Conservation (phyloP, 2,797 vertebrate species). For the Megalops cyprinoides region DNA sequence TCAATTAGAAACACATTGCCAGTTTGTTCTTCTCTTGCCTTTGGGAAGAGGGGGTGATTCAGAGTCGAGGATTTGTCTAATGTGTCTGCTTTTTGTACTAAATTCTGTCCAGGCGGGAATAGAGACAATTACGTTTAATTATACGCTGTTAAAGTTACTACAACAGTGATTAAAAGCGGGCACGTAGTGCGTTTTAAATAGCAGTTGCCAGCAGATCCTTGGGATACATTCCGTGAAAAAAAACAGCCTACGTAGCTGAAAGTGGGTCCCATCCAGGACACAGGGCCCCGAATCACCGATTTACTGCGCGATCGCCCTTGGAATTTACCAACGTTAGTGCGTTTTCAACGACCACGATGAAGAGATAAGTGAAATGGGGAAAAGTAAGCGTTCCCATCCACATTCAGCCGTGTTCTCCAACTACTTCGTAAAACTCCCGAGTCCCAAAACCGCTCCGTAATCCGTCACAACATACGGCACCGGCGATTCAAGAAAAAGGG, state of each 20-base stretch:
- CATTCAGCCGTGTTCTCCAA: background rate
- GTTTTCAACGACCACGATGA: background rate
- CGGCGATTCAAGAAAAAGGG: background rate
- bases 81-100: too few relatives aligned
- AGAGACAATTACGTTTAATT: too few relatives aligned
- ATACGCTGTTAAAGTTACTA: too few relatives aligned
- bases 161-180: too few relatives aligned
- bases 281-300: constrained; percentile 6
- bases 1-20: background rate
- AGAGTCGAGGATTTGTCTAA: too few relatives aligned
- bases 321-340: background rate
- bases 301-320: background rate
- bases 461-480: too few relatives aligned
- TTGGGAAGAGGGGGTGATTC: too few relatives aligned
- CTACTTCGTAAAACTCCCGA: constrained; percentile 9
- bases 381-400: background rate
- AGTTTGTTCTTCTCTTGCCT: background rate
- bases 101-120: too few relatives aligned
- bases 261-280: constrained; percentile 15
- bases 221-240: background rate
- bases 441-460: background rate
- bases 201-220: background rate
- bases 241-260: constrained; percentile 10
- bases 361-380: background rate
- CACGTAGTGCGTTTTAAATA: background rate